phyloP scores from a whole-genome alignment of 2,888 invertebrate genomes.

The Drosophila dives region DNA sequence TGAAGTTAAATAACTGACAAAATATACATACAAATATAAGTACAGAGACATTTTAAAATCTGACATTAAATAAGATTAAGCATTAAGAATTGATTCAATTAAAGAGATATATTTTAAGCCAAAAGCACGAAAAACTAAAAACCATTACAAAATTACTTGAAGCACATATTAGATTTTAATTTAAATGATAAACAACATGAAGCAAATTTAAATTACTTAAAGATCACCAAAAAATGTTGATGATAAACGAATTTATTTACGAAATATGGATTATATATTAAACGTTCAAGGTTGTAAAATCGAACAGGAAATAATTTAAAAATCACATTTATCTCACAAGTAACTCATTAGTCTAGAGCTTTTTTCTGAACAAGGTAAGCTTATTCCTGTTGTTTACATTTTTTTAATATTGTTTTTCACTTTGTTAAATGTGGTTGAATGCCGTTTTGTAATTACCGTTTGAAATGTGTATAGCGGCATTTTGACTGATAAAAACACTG shows the following conservation, averaged over 20 bases:
- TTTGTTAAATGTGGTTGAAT: constrained; percentile 25
- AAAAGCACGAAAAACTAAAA: neutral
- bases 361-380: constrained; percentile 13
- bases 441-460: constrained; percentile 68
- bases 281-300: neutral
- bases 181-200: neutral
- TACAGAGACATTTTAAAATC: neutral
- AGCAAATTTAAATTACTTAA: neutral
- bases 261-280: neutral
- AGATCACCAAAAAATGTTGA: neutral
- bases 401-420: constrained; percentile 12
- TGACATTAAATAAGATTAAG: neutral
- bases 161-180: neutral
- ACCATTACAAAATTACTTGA: neutral
- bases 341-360: constrained; percentile 4
- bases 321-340: neutral
- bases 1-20: too few relatives aligned
- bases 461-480: constrained; percentile 52
- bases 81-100: neutral
- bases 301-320: neutral
- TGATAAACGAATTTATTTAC: neutral
- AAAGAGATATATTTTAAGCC: neutral
- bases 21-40: too few relatives aligned
- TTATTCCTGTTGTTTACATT: constrained; percentile 6
- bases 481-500: constrained; percentile 46